phyloP scores from a whole-genome alignment of 2,797 vertebrate species.

The Anomalospiza imberbis region DNA sequence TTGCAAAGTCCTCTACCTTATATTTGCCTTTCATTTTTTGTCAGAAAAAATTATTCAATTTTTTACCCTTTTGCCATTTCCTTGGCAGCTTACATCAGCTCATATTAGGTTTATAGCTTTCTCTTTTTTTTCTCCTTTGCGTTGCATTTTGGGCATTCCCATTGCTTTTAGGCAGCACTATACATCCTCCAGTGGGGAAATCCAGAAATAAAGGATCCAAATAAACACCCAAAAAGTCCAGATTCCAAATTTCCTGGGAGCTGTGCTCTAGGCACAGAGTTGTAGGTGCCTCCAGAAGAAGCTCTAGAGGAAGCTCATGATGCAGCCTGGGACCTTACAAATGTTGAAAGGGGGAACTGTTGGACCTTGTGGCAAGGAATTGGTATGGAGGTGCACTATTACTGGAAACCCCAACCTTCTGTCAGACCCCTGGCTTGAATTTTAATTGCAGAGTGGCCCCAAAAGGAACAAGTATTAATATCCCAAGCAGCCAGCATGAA shows the following conservation, averaged over 20 bases:
- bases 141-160: background rate
- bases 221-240: background rate
- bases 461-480: background rate
- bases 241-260: background rate
- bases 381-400: background rate
- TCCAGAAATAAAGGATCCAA: background rate
- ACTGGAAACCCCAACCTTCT: background rate
- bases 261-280: background rate
- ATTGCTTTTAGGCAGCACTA: background rate
- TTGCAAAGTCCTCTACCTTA: background rate
- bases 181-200: background rate
- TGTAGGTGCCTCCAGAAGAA: background rate
- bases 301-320: background rate
- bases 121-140: background rate
- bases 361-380: background rate
- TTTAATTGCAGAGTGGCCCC: background rate
- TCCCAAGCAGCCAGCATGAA: background rate
- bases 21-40: slow-evolving; percentile 1
- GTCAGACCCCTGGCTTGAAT: background rate
- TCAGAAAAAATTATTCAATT: background rate
- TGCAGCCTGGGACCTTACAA: background rate
- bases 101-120: background rate
- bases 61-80: background rate
- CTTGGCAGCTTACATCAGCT: background rate
- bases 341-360: background rate